Conservation (phyloP, 2,797 vertebrate species). For the Anguilla marmorata region DNA sequence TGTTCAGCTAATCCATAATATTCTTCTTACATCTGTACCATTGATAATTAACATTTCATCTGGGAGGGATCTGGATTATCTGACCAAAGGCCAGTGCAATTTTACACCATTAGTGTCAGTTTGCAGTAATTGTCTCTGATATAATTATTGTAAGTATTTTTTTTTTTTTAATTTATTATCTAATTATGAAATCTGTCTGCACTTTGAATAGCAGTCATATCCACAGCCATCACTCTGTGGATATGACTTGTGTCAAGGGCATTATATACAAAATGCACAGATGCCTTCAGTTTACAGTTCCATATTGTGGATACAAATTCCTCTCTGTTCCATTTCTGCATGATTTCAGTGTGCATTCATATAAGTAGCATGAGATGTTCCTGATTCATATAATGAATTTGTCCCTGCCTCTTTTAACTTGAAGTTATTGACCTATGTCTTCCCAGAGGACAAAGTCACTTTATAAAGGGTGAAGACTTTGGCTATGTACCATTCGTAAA, state of each 20-base stretch:
- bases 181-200: too few relatives aligned
- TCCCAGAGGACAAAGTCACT: too few relatives aligned
- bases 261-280: not conserved
- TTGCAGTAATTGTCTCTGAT: constrained; percentile 28
- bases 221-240: too few relatives aligned
- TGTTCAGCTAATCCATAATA: constrained; percentile 47
- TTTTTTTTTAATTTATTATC: not conserved
- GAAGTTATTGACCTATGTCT: too few relatives aligned
- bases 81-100: constrained; percentile 59
- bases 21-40: constrained; percentile 51
- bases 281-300: not conserved
- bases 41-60: constrained; percentile 63
- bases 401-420: too few relatives aligned
- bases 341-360: constrained; percentile 8
- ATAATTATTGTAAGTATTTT: not conserved
- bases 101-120: constrained; percentile 58
- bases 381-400: constrained; percentile 17
- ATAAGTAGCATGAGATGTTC: not conserved
- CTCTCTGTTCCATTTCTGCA: not conserved
- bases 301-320: constrained; percentile 18
- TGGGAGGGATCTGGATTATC: constrained; percentile 55
- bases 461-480: too few relatives aligned
- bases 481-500: too few relatives aligned
- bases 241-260: too few relatives aligned
- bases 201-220: too few relatives aligned